These are phyloP conservation scores for Martes martes DNA, from an alignment of 2,113 vertebrate species.

Conservation along the genomic window DNA sequence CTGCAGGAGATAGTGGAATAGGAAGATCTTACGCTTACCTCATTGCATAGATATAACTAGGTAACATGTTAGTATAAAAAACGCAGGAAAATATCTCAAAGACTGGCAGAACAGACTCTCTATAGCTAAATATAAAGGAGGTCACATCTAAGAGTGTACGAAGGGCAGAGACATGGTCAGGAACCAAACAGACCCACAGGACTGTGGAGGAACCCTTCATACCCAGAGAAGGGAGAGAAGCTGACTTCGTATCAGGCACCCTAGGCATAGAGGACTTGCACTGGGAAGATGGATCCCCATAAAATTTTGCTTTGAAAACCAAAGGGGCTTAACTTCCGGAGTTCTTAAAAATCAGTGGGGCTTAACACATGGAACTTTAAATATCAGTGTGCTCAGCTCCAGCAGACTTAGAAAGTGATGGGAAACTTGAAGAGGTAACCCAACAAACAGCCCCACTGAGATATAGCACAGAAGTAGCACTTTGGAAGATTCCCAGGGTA, in stretches of 20 bases:
- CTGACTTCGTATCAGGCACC: background rate
- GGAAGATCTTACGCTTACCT: background rate
- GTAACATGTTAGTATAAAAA: background rate
- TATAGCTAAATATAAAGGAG: background rate
- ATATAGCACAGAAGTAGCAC: background rate
- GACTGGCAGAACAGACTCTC: background rate
- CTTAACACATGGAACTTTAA: background rate
- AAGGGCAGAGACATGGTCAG: background rate
- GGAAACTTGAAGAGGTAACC: background rate
- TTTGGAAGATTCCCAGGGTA: background rate
- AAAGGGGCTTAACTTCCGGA: background rate
- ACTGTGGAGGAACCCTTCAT: background rate
- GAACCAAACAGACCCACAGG: background rate
- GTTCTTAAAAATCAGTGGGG: background rate
- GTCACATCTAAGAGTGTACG: background rate
- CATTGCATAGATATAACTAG: background rate
- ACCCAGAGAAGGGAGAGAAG: background rate
- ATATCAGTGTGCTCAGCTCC: background rate
- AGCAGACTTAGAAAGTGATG: background rate
- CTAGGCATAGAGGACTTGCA: background rate
- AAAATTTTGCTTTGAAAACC: background rate
- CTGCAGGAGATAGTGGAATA: background rate
- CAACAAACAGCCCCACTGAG: background rate
- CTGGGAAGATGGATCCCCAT: background rate
- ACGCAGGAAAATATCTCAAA: background rate